These are phyloP conservation scores for Acanthurus leucopareius DNA, from an alignment of 2,797 vertebrate species.

Conservation along the genomic window DNA sequence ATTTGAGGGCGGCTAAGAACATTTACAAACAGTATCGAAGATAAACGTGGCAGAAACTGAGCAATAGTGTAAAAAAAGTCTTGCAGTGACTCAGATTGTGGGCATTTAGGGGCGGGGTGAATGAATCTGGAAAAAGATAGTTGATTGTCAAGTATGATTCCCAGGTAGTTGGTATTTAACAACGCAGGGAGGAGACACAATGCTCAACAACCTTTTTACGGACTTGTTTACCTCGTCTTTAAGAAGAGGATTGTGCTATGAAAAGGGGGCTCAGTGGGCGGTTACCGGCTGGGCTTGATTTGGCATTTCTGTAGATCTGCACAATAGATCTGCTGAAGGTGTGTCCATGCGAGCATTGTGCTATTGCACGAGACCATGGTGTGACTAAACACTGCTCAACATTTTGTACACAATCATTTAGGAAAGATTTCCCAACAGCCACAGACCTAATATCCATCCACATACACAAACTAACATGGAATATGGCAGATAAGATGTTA, in stretches of 20 bases:
- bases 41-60: constrained; percentile 31
- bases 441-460: no score
- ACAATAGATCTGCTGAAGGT: constrained; percentile 6
- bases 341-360: constrained; percentile 5
- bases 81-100: constrained; percentile 35
- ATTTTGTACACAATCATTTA: background rate
- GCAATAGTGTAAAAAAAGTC: constrained; percentile 10
- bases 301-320: background rate
- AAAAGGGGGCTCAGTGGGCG: background rate
- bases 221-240: background rate
- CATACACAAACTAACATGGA: no score
- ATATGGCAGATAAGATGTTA: no score
- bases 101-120: background rate
- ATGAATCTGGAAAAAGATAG: no score
- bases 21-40: constrained; percentile 7
- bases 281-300: constrained; percentile 4
- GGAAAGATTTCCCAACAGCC: no score
- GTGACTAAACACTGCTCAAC: constrained; percentile 2
- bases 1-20: constrained; percentile 3
- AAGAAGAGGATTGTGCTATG: background rate
- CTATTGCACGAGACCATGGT: background rate
- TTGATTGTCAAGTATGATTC: no score
- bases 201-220: no score
- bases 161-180: no score
- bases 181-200: no score